Evolutionary conservation across 2,888 invertebrate genomes (phyloP), one percentile per base, ranked within the genome.

Genomic region (Polydrusus cervinus): DNA sequence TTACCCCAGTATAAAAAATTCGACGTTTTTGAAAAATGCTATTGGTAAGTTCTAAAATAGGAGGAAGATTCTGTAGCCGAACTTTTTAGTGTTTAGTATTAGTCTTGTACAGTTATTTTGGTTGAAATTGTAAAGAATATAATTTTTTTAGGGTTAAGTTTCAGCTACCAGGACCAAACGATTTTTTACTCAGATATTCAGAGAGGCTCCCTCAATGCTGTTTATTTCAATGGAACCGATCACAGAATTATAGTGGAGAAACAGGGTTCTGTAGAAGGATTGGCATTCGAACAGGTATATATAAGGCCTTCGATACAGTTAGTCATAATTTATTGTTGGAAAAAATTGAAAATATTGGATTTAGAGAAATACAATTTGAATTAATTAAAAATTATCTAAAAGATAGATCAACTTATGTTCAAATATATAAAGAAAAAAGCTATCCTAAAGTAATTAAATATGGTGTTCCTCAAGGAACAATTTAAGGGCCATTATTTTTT

Each of bases 181-280:
- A 88, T 96, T 62, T 96, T 95, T 88, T 97, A 95, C 88, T 96
- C 96, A 0, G 97, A 97, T 87, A 95, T 97, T 77, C 95, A 96
- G 85, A 90, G 93, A 83, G 95, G 95, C 71, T 92, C 94, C 79
- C 95, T 97, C 83, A 93, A 94, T 87, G 90, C 92, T 40, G 96
- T 95, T 60, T 90, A 89, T 84, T 96, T 96, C 87, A 93, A 96
- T 88, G 96, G 96, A 61, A 90, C 90, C 38, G 90, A 90, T 0
- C 94, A 95, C 87, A 88, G 88, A 45, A 90, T 93, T 49, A 88
- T 96, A 77, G 90, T 94, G 10, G 91, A 92, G 81, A 91, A 92
- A 81, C 93, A 94, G 87, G 95, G 95, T 10, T 93, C 95, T 0
- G 96, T 96, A 7, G 97, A 97, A 88, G 97, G 97, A 49, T 88